Percentiles rank a stretch among this genome's conserved stretches.
Evolutionary conservation across 2,113 vertebrate genomes (phyloP).

Genomic region (Gobius niger): DNA sequence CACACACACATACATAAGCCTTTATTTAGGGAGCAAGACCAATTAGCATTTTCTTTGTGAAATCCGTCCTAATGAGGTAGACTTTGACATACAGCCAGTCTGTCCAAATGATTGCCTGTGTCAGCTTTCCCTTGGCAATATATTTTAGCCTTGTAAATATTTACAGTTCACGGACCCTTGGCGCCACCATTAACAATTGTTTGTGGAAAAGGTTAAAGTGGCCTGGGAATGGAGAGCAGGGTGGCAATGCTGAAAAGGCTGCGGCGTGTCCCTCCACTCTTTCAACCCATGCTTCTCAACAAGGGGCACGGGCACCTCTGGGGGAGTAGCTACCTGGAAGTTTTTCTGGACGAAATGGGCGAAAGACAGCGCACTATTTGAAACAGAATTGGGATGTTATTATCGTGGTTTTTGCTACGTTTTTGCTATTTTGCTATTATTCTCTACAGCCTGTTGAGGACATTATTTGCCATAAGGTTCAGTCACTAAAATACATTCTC

Average conservation of each 20-base stretch:
- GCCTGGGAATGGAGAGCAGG: constrained; percentile 1
- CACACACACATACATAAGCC: constrained; percentile 33
- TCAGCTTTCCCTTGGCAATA: constrained; percentile 29
- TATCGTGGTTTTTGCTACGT: too few species aligned
- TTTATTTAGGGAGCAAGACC: constrained; percentile 61
- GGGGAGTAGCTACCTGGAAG: too few species aligned
- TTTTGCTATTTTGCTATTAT: too few species aligned
- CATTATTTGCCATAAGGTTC: too few species aligned
- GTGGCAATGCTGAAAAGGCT: constrained; percentile 5
- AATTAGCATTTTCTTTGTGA: constrained; percentile 69
- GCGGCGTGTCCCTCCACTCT: constrained; percentile 6
- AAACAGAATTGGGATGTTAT: too few species aligned
- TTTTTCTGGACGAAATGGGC: too few species aligned
- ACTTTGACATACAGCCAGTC: constrained; percentile 50
- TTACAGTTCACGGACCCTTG: constrained; percentile 49
- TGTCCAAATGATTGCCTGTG: constrained; percentile 27
- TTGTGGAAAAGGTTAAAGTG: constrained; percentile 33
- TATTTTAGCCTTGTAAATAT: constrained; percentile 50
- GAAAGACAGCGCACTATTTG: too few species aligned
- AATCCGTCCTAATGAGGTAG: constrained; percentile 60
- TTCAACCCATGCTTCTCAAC: not conserved
- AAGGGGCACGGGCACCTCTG: too few species aligned
- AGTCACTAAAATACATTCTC: too few species aligned
- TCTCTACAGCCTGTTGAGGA: too few species aligned
- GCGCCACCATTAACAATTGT: constrained; percentile 27